Evolutionary conservation across 2,888 invertebrate species (phyloP).

Genomic region (Drosophila conformis): DNA sequence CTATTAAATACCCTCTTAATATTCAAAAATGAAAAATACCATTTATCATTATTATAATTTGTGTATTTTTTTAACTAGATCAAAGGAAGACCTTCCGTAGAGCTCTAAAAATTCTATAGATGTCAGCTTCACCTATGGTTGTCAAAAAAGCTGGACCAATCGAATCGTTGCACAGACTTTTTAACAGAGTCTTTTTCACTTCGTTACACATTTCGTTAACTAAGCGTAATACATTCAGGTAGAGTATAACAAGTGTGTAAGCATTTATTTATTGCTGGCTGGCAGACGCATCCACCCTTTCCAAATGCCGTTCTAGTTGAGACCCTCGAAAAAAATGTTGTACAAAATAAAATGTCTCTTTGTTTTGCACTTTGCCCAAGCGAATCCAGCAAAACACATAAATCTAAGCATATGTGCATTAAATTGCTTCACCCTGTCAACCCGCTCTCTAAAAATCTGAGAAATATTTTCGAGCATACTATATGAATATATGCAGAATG

Average conservation of each 20-base stretch:
- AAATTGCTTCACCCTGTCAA: conserved; percentile 53
- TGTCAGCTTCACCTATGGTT: rapidly evolving
- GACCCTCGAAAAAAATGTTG: conserved; percentile 46
- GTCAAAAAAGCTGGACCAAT: background rate
- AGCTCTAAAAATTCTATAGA: background rate
- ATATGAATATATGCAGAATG: conserved; percentile 22
- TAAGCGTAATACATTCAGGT: no score
- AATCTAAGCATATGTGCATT: conserved; percentile 78
- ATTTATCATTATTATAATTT: background rate
- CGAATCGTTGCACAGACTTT: background rate
- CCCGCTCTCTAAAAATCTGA: background rate
- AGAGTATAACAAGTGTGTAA: conserved; percentile 29
- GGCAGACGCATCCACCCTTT: conserved; percentile 37
- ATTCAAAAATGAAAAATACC: background rate
- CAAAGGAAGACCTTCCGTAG: background rate
- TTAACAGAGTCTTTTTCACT: background rate
- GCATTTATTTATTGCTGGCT: conserved; percentile 62
- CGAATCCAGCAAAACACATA: conserved; percentile 74
- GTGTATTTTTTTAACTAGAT: background rate
- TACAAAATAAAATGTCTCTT: conserved; percentile 77
- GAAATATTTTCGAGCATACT: conserved; percentile 27
- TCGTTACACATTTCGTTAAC: background rate
- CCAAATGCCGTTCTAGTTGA: conserved; percentile 13
- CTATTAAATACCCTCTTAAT: conserved; percentile 8
- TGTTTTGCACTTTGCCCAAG: conserved; percentile 72